Percentiles rank a stretch among this genome's conserved stretches.
phyloP scores from a whole-genome alignment of 1,140 invertebrate species.

The Aethina tumida region DNA sequence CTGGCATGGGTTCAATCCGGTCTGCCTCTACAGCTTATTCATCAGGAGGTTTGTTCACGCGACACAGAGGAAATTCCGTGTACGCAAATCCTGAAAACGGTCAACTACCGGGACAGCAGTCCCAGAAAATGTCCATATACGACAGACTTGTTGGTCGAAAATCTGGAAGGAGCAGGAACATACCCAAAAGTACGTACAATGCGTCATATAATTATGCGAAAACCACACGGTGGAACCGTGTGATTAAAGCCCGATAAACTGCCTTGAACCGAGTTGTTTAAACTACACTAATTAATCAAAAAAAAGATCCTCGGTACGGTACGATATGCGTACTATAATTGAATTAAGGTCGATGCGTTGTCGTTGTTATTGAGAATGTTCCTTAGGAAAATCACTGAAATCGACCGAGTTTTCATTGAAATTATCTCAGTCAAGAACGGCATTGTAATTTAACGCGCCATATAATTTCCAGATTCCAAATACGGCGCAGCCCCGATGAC shows the following conservation, averaged over 20 bases:
- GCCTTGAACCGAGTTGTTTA: too few species aligned
- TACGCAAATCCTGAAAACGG: slow-evolving; percentile 71
- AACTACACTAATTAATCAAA: too few species aligned
- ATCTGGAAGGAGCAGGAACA: slow-evolving; percentile 51
- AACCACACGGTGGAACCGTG: too few species aligned
- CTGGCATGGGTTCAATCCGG: slow-evolving; percentile 72
- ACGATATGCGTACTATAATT: too few species aligned
- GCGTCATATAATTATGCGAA: too few species aligned
- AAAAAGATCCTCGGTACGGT: too few species aligned
- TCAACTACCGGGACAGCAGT: slow-evolving; percentile 34
- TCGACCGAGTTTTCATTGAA: too few species aligned
- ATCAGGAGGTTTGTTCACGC: slow-evolving; percentile 62
- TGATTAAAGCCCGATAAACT: too few species aligned
- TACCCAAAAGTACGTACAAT: too few species aligned
- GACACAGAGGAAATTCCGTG: slow-evolving; percentile 47
- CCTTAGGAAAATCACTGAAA: too few species aligned
- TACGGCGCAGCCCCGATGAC: slow-evolving; percentile 45
- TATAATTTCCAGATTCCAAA: slow-evolving; percentile 16
- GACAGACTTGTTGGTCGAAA: slow-evolving; percentile 70
- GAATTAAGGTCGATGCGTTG: too few species aligned
- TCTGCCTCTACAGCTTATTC: slow-evolving; percentile 77
- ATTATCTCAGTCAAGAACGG: neutral
- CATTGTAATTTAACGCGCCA: neutral
- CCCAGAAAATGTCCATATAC: slow-evolving; percentile 66
- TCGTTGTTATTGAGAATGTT: too few species aligned